A percentile compares a stretch with the other conserved stretches of the same genome.
These are phyloP conservation scores for Drosophila fungiperda DNA, from an alignment of 2,888 invertebrate species.

Conservation along the genomic window DNA sequence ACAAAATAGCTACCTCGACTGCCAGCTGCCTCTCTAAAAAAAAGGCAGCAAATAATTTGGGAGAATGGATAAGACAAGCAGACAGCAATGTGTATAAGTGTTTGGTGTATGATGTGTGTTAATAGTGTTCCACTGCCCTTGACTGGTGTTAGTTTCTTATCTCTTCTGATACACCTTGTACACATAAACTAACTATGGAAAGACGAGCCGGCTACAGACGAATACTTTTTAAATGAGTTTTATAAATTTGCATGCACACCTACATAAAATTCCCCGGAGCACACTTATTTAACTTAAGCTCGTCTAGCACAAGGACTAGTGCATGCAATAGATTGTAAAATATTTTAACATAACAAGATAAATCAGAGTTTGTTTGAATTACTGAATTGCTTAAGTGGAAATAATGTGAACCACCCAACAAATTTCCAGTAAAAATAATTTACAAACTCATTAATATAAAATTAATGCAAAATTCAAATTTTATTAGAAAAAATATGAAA, in stretches of 20 bases:
- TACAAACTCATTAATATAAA: neutral
- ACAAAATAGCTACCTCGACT: neutral
- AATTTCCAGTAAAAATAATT: neutral
- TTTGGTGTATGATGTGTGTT: slow-evolving; percentile 16
- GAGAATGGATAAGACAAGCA: slow-evolving; percentile 1
- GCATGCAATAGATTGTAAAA: neutral
- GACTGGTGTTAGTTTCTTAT: slow-evolving; percentile 5
- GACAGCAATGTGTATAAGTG: neutral
- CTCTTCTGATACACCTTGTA: slow-evolving; percentile 24
- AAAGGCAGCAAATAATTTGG: slow-evolving; percentile 27
- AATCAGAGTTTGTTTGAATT: neutral
- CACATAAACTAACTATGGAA: slow-evolving; percentile 4
- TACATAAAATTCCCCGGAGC: neutral
- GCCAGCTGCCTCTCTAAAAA: slow-evolving; percentile 13
- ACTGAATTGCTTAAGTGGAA: neutral
- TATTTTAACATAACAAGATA: neutral
- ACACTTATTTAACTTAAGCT: slow-evolving; percentile 7
- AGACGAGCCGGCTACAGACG: neutral
- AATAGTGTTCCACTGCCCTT: neutral
- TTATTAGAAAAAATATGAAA: neutral
- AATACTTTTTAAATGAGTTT: neutral
- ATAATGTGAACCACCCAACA: neutral
- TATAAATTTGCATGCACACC: slow-evolving; percentile 8
- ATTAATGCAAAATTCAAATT: neutral
- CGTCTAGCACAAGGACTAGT: neutral